Conservation (phyloP, 2,888 invertebrate genomes). For the Omphaloscelis lunosa region DNA sequence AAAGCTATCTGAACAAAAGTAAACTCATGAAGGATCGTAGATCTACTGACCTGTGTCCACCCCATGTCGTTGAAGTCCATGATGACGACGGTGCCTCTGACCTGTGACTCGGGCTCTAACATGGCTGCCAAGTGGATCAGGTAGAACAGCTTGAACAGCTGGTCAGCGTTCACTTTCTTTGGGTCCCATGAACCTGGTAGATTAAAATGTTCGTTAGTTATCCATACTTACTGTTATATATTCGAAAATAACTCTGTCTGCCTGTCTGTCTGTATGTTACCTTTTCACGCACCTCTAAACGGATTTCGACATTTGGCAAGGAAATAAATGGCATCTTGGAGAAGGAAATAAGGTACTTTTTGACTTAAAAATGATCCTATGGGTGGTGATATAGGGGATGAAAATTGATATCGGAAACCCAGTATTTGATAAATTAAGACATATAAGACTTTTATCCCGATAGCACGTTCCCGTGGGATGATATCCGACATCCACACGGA, state of each 20-base stretch:
- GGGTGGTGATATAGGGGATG: no score
- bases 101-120: slow-evolving; percentile 93
- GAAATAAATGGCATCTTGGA: no score
- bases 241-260: no score
- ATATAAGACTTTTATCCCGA: no score
- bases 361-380: no score
- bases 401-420: no score
- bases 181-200: slow-evolving; percentile 93
- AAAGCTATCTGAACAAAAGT: neutral
- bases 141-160: slow-evolving; percentile 95
- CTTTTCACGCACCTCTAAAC: no score
- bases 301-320: no score
- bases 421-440: neutral
- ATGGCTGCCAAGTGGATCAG: slow-evolving; percentile 94
- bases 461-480: no score
- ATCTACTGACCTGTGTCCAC: slow-evolving; percentile 92
- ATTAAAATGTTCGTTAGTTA: slow-evolving; percentile 10
- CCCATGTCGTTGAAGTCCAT: slow-evolving; percentile 96
- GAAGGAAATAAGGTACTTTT: no score
- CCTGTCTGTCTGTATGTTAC: no score
- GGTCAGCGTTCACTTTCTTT: slow-evolving; percentile 93
- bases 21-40: neutral
- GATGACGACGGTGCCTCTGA: slow-evolving; percentile 95
- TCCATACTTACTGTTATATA: neutral
- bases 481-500: no score